A percentile compares a stretch with the other conserved stretches of the same genome.
These are phyloP conservation scores for Scortum barcoo DNA, from an alignment of 2,113 vertebrate genomes.

Conservation along the genomic window DNA sequence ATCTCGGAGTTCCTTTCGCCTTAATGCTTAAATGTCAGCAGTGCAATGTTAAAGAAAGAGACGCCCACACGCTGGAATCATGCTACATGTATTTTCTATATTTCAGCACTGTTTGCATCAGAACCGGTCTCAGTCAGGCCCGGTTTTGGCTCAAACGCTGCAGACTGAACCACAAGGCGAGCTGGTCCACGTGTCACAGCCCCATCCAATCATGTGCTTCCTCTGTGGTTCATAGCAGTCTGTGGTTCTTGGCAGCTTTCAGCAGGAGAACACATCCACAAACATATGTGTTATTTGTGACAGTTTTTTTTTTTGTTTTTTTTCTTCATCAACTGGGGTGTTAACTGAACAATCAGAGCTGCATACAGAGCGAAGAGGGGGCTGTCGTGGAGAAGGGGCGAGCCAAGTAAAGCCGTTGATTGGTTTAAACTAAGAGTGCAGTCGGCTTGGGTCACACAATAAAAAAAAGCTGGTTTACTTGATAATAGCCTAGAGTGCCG, in stretches of 20 bases:
- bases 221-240: not conserved
- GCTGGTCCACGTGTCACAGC: not conserved
- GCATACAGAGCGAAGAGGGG: slow-evolving; percentile 51
- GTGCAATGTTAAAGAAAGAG: slow-evolving; percentile 5
- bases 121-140: not conserved
- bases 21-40: slow-evolving; percentile 31
- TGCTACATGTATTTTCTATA: not conserved
- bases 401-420: slow-evolving; percentile 43
- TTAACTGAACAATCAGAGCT: slow-evolving; percentile 60
- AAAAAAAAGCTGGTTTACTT: slow-evolving; percentile 59
- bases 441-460: slow-evolving; percentile 35
- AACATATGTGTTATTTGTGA: not conserved
- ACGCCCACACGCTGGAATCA: not conserved
- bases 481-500: slow-evolving; percentile 34
- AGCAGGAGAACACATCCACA: not conserved
- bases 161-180: not conserved
- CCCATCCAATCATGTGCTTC: not conserved
- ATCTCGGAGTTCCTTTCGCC: slow-evolving; percentile 9
- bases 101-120: slow-evolving; percentile 13
- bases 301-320: too few relatives aligned
- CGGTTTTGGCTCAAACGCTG: not conserved
- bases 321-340: not conserved
- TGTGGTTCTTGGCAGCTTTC: slow-evolving; percentile 67
- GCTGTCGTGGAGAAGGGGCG: slow-evolving; percentile 11
- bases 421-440: slow-evolving; percentile 36